Conservation (phyloP, 2,797 vertebrate genomes). For the Siniperca undulata region DNA sequence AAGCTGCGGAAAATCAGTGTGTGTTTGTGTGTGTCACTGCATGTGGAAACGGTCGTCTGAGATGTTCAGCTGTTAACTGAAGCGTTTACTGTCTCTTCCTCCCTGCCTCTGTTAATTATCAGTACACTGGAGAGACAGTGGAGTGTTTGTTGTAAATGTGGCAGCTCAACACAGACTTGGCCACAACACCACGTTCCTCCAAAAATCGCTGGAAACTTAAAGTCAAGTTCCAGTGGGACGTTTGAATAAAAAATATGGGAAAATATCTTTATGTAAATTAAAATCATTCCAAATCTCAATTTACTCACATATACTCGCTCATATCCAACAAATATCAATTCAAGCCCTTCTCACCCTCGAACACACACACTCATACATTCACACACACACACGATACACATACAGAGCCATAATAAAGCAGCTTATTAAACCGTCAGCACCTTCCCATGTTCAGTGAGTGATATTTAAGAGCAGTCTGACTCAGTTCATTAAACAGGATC, state of each 20-base stretch:
- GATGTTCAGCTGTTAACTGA: background rate
- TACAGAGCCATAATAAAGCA: constrained; percentile 60
- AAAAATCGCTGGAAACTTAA: constrained; percentile 60
- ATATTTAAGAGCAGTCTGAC: constrained; percentile 75
- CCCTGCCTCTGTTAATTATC: constrained; percentile 37
- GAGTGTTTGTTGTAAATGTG: constrained; percentile 41
- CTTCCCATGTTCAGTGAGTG: constrained; percentile 67
- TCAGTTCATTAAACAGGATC: constrained; percentile 83
- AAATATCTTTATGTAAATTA: constrained; percentile 71
- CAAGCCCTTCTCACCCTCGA: background rate
- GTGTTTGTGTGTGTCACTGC: constrained; percentile 26
- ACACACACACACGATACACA: constrained; percentile 3
- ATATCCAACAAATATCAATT: background rate
- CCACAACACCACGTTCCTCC: constrained; percentile 45
- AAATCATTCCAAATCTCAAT: constrained; percentile 72
- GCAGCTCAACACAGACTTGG: constrained; percentile 43
- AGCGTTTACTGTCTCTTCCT: constrained; percentile 3
- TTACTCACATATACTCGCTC: background rate
- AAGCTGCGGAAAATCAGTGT: constrained; percentile 36
- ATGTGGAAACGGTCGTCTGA: constrained; percentile 14
- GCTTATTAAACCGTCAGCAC: constrained; percentile 78
- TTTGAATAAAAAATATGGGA: constrained; percentile 73
- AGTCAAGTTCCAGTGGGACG: constrained; percentile 39
- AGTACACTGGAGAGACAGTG: constrained; percentile 38
- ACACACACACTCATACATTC: background rate